Evolutionary conservation across 2,113 vertebrate species (phyloP).

Genomic region (Camelus bactrianus): DNA sequence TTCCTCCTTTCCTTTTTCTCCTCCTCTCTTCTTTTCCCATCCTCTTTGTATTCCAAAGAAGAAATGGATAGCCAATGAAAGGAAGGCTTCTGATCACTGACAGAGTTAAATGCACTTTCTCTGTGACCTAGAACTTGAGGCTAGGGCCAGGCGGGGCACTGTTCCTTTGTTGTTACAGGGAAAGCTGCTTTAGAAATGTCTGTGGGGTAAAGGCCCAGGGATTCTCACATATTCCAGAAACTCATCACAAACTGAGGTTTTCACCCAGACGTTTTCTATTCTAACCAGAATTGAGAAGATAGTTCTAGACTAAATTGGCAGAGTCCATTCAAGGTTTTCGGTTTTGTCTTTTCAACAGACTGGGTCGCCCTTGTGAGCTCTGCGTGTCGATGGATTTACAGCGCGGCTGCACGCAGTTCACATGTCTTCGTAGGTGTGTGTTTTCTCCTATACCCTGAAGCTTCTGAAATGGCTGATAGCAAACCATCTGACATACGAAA

Average conservation of each 20-base stretch:
- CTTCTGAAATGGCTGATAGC: not conserved
- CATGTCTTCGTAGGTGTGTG: no score
- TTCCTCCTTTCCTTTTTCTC: not conserved
- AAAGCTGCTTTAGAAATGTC: not conserved
- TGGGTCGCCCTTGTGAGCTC: not conserved
- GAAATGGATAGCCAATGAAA: not conserved
- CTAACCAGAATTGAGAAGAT: not conserved
- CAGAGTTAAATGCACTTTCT: not conserved
- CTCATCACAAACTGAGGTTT: not conserved
- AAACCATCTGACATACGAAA: not conserved
- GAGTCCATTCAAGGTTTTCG: not conserved
- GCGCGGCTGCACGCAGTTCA: not conserved
- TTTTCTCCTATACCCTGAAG: not conserved
- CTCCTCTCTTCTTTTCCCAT: not conserved
- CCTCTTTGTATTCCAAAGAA: not conserved
- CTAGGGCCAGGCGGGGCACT: not conserved
- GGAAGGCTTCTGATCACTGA: not conserved
- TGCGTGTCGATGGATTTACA: fast-evolving
- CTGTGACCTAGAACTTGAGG: not conserved
- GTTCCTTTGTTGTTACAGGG: not conserved
- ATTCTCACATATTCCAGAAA: not conserved
- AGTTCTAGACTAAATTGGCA: fast-evolving
- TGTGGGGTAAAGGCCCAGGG: not conserved
- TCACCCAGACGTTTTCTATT: not conserved
- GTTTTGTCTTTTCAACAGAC: not conserved